phyloP scores from a whole-genome alignment of 1,140 invertebrate species.

The Melitaea cinxia region DNA sequence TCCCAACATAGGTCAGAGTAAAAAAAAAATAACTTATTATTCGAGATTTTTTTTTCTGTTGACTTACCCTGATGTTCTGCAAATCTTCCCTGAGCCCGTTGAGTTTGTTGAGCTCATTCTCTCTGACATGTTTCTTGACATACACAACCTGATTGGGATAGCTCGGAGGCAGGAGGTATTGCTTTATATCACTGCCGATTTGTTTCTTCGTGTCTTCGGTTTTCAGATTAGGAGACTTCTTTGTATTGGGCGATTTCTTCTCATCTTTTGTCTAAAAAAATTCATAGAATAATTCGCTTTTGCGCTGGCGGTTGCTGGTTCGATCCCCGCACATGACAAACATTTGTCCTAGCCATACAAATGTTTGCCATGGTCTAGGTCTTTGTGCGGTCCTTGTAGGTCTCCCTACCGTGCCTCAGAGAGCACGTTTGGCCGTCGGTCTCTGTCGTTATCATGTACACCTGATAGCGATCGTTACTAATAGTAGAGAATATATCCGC shows the following conservation, averaged over 20 bases:
- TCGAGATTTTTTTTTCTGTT: not conserved
- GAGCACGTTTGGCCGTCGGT: too few relatives aligned
- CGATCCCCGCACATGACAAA: too few relatives aligned
- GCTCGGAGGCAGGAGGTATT: conserved; percentile 57
- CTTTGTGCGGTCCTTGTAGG: too few relatives aligned
- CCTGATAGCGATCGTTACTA: too few relatives aligned
- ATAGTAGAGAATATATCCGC: too few relatives aligned
- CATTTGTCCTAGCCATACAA: too few relatives aligned
- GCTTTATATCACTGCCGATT: conserved; percentile 46
- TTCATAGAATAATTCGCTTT: not conserved
- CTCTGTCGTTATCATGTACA: too few relatives aligned
- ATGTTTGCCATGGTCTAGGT: too few relatives aligned
- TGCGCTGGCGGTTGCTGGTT: too few relatives aligned
- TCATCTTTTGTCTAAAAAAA: conserved; percentile 18
- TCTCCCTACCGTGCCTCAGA: too few relatives aligned
- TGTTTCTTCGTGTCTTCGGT: conserved; percentile 22
- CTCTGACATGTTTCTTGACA: conserved; percentile 67
- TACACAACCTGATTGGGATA: conserved; percentile 72
- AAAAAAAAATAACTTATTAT: too few relatives aligned
- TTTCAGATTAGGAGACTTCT: conserved; percentile 45
- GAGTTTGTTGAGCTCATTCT: conserved; percentile 69
- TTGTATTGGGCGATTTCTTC: conserved; percentile 49
- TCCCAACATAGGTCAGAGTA: too few relatives aligned
- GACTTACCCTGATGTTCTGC: conserved; percentile 64
- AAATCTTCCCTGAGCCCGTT: conserved; percentile 63